Conservation (phyloP, 2,888 invertebrate genomes). For the Leistus spinibarbis region DNA sequence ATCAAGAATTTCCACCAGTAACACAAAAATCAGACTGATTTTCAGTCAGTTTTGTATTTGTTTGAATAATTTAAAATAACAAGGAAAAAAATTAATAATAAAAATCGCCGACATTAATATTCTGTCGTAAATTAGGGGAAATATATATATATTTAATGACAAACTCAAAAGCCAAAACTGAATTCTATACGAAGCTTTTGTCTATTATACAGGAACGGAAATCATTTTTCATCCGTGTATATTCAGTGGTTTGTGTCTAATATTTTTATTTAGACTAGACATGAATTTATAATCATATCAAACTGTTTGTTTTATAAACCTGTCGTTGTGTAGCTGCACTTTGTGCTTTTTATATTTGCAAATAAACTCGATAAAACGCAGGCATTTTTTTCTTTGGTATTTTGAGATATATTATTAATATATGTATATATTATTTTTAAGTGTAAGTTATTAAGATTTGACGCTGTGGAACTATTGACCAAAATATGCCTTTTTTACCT, state of each 20-base stretch:
- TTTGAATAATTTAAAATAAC: too few species aligned
- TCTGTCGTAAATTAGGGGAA: neutral
- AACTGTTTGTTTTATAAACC: too few species aligned
- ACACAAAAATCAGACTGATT: constrained; percentile 65
- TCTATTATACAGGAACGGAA: neutral
- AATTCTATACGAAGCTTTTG: neutral
- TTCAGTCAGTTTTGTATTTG: constrained; percentile 39
- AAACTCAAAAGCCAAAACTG: too few species aligned
- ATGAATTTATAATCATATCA: neutral
- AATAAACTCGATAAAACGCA: neutral
- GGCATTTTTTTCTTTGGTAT: neutral
- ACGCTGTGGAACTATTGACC: neutral
- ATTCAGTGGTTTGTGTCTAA: neutral
- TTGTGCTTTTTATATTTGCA: neutral
- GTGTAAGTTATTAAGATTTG: neutral
- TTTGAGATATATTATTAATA: neutral
- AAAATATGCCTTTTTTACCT: neutral
- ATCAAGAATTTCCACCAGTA: constrained; percentile 83
- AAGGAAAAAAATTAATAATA: neutral
- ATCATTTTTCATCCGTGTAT: neutral
- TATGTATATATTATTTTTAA: neutral
- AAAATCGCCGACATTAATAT: too few species aligned
- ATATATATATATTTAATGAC: neutral
- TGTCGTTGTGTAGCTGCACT: neutral
- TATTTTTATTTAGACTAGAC: neutral